Evolutionary conservation across 2,113 vertebrate species (phyloP).

Genomic region (Nothoprocta perdicaria): DNA sequence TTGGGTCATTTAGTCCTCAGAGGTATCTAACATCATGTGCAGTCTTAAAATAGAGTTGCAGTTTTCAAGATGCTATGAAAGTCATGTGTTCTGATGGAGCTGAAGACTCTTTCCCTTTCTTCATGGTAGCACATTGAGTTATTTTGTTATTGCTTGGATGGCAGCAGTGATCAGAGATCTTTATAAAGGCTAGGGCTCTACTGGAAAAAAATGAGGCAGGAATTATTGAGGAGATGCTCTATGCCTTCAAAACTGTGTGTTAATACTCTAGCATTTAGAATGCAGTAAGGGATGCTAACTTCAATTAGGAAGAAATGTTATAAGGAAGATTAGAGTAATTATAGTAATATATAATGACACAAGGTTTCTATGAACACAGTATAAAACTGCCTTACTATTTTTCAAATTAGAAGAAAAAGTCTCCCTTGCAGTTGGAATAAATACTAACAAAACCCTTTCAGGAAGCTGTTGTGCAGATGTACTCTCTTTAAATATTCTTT

Average conservation of each 20-base stretch:
- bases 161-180: neutral
- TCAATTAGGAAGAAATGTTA: neutral
- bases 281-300: neutral
- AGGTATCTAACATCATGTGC: neutral
- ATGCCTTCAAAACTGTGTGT: neutral
- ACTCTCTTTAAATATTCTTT: neutral
- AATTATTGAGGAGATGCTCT: neutral
- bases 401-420: neutral
- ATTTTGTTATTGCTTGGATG: neutral
- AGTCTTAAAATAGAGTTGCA: neutral
- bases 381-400: neutral
- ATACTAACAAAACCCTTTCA: neutral
- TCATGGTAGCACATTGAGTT: neutral
- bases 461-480: neutral
- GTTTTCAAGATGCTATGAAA: neutral
- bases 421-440: neutral
- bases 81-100: neutral
- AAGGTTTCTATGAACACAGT: neutral
- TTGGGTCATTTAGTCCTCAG: neutral
- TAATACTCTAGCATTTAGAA: neutral
- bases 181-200: neutral
- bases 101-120: neutral
- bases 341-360: neutral
- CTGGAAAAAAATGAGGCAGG: neutral
- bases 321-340: neutral